These are phyloP conservation scores for Jordanella pulchra DNA, from an alignment of 2,797 vertebrate species.

Conservation along the genomic window DNA sequence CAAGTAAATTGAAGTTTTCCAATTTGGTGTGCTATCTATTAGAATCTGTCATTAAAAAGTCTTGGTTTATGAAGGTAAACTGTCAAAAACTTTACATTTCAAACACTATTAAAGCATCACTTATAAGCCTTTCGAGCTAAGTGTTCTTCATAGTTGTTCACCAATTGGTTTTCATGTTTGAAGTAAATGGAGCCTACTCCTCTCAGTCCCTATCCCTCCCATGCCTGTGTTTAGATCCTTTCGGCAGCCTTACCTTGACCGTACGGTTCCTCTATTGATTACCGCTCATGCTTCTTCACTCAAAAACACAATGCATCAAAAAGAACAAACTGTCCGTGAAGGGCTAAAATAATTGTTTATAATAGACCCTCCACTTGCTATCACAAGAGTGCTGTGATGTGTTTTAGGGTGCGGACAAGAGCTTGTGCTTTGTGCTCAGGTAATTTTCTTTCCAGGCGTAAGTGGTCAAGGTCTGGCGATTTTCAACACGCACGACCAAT, in stretches of 20 bases:
- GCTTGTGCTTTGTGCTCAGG: constrained; percentile 89
- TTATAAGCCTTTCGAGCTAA: not conserved
- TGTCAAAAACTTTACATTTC: not conserved
- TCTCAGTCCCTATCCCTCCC: constrained; percentile 33
- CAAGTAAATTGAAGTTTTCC: not conserved
- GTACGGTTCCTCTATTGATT: constrained; percentile 85
- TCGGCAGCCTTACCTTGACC: constrained; percentile 74
- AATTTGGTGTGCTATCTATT: not conserved
- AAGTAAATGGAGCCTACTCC: constrained; percentile 24
- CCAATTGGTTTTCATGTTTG: constrained; percentile 29
- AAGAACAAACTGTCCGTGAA: constrained; percentile 89
- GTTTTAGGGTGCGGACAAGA: constrained; percentile 83
- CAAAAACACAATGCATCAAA: constrained; percentile 86
- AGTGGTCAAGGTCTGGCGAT: constrained; percentile 89
- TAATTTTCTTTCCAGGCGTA: constrained; percentile 91
- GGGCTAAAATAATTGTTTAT: constrained; percentile 92
- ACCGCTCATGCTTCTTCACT: constrained; percentile 83
- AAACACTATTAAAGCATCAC: not conserved
- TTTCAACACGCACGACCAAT: constrained; percentile 87
- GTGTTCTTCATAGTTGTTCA: not conserved
- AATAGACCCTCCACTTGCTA: constrained; percentile 91
- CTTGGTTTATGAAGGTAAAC: not conserved
- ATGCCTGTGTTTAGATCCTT: constrained; percentile 59
- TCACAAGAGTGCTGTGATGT: constrained; percentile 87
- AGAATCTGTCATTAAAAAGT: not conserved